Evolutionary conservation across 2,113 vertebrate species (phyloP).

Genomic region (Delphinapterus leucas): DNA sequence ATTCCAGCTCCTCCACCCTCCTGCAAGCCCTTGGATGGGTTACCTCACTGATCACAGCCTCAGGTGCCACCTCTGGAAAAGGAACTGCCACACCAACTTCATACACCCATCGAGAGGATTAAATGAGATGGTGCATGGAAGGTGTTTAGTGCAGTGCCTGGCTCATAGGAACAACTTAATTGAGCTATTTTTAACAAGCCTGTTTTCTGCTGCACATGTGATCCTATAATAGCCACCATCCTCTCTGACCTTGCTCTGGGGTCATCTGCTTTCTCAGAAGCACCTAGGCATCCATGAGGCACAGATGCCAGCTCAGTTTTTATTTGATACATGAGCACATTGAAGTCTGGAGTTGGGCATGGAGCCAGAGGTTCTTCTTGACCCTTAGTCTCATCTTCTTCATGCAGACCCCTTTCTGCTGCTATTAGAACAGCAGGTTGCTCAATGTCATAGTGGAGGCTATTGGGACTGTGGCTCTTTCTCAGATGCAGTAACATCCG

Average conservation of each 20-base stretch:
- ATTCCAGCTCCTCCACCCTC: not conserved
- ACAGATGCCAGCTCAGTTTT: not conserved
- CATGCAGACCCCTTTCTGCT: not conserved
- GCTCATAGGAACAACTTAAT: not conserved
- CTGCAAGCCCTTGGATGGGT: not conserved
- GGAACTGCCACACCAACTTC: not conserved
- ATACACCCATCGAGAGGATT: not conserved
- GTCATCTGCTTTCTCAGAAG: not conserved
- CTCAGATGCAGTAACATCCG: not conserved
- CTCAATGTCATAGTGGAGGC: not conserved
- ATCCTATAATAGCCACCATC: not conserved
- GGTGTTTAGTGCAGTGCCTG: not conserved
- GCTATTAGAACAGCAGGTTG: not conserved
- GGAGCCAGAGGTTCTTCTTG: not conserved
- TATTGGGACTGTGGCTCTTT: not conserved
- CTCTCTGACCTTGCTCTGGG: not conserved
- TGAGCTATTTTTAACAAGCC: not conserved
- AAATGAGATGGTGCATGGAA: not conserved
- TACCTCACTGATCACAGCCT: not conserved
- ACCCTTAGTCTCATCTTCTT: not conserved
- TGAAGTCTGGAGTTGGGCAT: not conserved
- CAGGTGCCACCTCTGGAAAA: not conserved
- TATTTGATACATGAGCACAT: not conserved
- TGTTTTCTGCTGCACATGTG: not conserved
- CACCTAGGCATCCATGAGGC: not conserved